Evolutionary conservation across 2,888 invertebrate genomes (phyloP).

Genomic region (Diachrysia chrysitis): DNA sequence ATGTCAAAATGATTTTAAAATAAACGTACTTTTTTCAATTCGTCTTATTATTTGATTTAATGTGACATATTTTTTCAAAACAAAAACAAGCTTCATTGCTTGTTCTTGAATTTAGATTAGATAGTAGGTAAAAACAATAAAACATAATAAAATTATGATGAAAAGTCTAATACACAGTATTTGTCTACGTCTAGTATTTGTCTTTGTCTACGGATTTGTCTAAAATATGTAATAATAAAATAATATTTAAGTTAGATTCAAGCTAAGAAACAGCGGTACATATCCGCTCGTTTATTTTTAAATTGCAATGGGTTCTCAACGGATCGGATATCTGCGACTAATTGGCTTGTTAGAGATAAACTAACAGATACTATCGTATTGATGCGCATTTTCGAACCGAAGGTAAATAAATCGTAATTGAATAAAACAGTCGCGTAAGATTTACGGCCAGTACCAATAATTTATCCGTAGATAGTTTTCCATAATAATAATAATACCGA

Average conservation of each 20-base stretch:
- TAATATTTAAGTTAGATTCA: not conserved
- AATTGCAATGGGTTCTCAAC: conserved; percentile 25
- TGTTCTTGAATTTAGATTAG: no score
- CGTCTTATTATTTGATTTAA: no score
- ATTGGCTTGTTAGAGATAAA: conserved; percentile 58
- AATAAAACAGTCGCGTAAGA: not conserved
- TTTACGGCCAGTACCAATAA: not conserved
- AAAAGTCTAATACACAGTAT: no score
- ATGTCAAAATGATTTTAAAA: no score
- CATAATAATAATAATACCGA: no score
- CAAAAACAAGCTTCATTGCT: no score
- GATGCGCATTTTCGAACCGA: conserved; percentile 30
- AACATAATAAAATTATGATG: no score
- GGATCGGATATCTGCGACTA: conserved; percentile 39
- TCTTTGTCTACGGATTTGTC: not conserved
- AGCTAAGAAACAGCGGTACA: conserved; percentile 20
- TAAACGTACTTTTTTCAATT: no score
- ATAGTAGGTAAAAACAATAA: no score
- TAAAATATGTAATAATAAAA: not conserved
- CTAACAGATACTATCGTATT: conserved; percentile 25
- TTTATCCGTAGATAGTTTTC: no score
- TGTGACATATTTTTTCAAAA: no score
- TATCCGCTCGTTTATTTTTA: conserved; percentile 35
- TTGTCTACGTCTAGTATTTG: no score
- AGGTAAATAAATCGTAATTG: not conserved